These are phyloP conservation scores for Macrotis lagotis DNA, from an alignment of 2,113 vertebrate species.

Conservation along the genomic window DNA sequence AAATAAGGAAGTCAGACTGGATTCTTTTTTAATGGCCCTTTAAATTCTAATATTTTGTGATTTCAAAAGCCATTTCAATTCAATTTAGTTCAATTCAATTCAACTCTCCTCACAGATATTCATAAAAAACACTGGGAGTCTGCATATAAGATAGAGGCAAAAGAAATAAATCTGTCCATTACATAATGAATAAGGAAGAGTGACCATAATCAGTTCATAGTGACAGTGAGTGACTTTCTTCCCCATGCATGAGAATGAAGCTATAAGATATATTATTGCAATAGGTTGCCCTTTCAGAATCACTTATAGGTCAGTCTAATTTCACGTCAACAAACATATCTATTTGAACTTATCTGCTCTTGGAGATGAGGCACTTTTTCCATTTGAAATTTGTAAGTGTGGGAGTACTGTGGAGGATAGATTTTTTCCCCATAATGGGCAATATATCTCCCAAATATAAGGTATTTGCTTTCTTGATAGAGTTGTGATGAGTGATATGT, in stretches of 20 bases:
- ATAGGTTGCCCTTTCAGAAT: slow-evolving; percentile 26
- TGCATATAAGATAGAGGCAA: background rate
- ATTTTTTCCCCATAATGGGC: slow-evolving; percentile 47
- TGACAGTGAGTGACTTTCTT: background rate
- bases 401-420: slow-evolving; percentile 53
- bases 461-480: slow-evolving; percentile 58
- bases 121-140: background rate
- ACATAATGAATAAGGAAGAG: slow-evolving; percentile 33
- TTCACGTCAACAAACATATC: slow-evolving; percentile 60
- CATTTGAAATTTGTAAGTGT: slow-evolving; percentile 43
- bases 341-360: slow-evolving; percentile 62
- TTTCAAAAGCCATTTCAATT: background rate
- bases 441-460: slow-evolving; percentile 60
- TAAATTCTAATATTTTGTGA: background rate
- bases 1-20: background rate
- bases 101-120: background rate
- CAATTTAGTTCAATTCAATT: background rate
- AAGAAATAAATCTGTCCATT: background rate
- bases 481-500: slow-evolving; percentile 70
- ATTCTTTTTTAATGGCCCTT: background rate
- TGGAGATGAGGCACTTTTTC: slow-evolving; percentile 37
- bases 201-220: background rate
- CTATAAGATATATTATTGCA: background rate
- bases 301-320: slow-evolving; percentile 59
- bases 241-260: slow-evolving; percentile 16